These are phyloP conservation scores for Montipora foliosa DNA, from an alignment of 64 coral and sea anemone genomes.

Conservation along the genomic window DNA sequence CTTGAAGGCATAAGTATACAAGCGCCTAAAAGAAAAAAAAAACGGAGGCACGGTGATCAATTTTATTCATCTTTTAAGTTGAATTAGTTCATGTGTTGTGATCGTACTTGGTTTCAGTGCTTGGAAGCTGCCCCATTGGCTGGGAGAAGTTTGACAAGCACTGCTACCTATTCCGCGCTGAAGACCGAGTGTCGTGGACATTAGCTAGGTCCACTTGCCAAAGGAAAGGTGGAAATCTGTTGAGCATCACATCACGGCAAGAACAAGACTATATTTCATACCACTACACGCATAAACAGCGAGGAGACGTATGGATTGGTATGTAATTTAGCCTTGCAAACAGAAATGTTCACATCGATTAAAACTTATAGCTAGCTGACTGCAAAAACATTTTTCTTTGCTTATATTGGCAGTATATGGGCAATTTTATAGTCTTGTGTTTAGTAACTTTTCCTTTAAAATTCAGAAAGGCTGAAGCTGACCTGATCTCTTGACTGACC, in stretches of 20 bases:
- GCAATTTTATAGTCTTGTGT: too few relatives aligned
- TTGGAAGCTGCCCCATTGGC: slow-evolving; percentile 76
- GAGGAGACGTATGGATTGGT: slow-evolving; percentile 82
- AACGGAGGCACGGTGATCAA: too few relatives aligned
- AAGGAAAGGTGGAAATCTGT: slow-evolving; percentile 76
- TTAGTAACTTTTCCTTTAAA: too few relatives aligned
- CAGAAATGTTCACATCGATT: not conserved
- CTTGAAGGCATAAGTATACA: too few relatives aligned
- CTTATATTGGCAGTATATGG: too few relatives aligned
- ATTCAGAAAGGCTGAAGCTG: too few relatives aligned
- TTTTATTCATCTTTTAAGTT: too few relatives aligned
- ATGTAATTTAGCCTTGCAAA: not conserved
- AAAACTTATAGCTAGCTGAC: not conserved
- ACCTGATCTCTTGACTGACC: too few relatives aligned
- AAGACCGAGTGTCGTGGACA: slow-evolving; percentile 44
- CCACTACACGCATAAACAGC: slow-evolving; percentile 41
- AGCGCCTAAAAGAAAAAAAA: too few relatives aligned
- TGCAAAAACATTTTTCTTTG: too few relatives aligned
- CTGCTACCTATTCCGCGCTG: slow-evolving; percentile 81
- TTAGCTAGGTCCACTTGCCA: slow-evolving; percentile 55
- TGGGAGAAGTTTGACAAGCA: slow-evolving; percentile 78
- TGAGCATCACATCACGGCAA: slow-evolving; percentile 73
- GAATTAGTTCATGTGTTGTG: too few relatives aligned
- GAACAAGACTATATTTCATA: slow-evolving; percentile 85
- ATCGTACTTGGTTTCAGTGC: slow-evolving; percentile 31